Evolutionary conservation across 2,888 invertebrate genomes (phyloP), one percentile per base, ranked within the genome.

Genomic region (Cheilosia vernalis): DNA sequence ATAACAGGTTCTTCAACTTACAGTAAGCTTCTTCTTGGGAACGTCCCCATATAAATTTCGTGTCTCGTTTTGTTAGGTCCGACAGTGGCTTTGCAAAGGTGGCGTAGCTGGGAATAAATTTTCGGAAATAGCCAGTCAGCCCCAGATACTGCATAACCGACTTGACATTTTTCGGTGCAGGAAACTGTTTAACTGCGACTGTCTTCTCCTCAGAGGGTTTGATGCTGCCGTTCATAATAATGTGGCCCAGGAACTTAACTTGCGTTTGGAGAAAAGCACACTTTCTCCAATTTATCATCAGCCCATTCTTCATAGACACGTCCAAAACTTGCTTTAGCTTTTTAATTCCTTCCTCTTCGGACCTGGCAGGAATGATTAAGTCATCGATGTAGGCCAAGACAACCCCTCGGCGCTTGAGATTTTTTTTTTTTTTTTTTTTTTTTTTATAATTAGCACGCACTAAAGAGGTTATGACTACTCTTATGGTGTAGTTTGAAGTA

Each of bases 81-180:
- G 61, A 88, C 53, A 89, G 58, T 17, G 88, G 89, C 80, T 87
- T 87, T 0, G 88, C 78, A 7, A 88, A 87, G 7, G 69, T 73
- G 42, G 88, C 87, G 10, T 78, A 83, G 17, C 53, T 42, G 7
- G 21, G 27, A 42, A 74, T 63, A 40, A 69, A 79, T 79, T 89
- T 88, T 63, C 72, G 66, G 77, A 81, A 33, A 33, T 49, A 64
- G 19, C 78, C 53, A 10, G 42, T 51, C 37, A 79, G 58, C 13
- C 40, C 44, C n/a, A 61, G 30, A 63, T 78, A 67, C 21, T 67
- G 40, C 44, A 47, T 40, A n/a, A 60, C 67, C 17, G 64, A 51
- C 21, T 72, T 44, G 33, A 44, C 53, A 19, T 61, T 51, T 27
- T 61, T 72, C 37, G 53, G 53, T n/a, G 37, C 27, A 55, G 24